phyloP scores from a whole-genome alignment of 2,113 vertebrate species.

The Halichoeres trimaculatus region DNA sequence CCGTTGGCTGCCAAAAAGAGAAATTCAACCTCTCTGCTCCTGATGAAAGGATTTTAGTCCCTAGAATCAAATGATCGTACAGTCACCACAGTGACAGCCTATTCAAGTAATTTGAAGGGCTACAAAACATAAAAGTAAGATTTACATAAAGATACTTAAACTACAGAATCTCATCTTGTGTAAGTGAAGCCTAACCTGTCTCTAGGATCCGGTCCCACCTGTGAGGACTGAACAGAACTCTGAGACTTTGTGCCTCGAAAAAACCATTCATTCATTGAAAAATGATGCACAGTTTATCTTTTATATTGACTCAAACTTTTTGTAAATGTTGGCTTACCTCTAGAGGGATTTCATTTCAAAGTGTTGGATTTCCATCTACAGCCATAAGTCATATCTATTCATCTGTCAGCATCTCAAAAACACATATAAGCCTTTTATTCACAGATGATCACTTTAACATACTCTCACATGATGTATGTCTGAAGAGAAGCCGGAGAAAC shows the following conservation, averaged over 20 bases:
- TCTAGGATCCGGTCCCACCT: background rate
- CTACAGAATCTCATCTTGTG: no score
- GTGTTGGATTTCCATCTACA: slow-evolving; percentile 21
- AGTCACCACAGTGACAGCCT: no score
- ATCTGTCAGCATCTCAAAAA: slow-evolving; percentile 50
- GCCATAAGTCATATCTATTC: slow-evolving; percentile 41
- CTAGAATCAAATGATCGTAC: no score
- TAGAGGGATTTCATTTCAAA: slow-evolving; percentile 60
- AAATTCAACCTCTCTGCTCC: no score
- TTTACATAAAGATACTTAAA: no score
- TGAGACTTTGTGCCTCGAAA: background rate
- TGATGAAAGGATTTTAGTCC: no score
- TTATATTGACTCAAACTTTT: background rate
- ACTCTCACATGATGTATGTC: slow-evolving; percentile 22
- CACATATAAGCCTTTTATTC: slow-evolving; percentile 13
- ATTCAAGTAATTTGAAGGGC: no score
- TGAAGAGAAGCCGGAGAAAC: background rate
- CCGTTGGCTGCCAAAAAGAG: no score
- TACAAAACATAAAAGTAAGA: no score
- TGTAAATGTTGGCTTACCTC: slow-evolving; percentile 36
- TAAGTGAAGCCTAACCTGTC: no score
- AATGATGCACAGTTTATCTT: background rate
- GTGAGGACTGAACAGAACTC: no score
- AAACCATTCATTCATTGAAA: slow-evolving; percentile 4
- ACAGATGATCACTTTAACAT: slow-evolving; percentile 34